Evolutionary conservation across 2,888 invertebrate species (phyloP), one percentile per base, ranked within the genome.

Genomic region (Physocephala rufipes): DNA sequence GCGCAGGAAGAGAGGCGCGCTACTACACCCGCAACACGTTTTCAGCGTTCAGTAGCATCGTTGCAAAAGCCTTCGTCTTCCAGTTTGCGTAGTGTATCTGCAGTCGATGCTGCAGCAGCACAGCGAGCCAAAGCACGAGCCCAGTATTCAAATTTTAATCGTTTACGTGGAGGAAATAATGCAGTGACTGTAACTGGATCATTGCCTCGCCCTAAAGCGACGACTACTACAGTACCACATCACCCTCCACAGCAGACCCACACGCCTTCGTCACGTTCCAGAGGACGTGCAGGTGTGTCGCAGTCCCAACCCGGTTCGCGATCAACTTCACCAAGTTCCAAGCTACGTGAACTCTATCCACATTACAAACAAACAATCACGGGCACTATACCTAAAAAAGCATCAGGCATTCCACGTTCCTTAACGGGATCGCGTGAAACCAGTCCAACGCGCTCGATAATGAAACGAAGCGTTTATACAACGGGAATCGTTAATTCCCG

Each of bases 251-350:
- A 90, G 84, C 89, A 70, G 9, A 81, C 82, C 79, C 79, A 89
- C 84, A 77, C 88, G 82, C 86, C 73, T 19, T 70, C 81, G 15
- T 78, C 81, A 2, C 76, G 81, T 2, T 62, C 77, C 5, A 91
- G 89, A 77, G 90, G 88, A 77, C 89, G 92, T 26, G 90, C 93
- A 2, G 93, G 95, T 19, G 92, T 95, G 15, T 96, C 96, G 2
- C 97, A 97, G 87, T 97, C 96, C 58, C 97, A 97, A 88, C 97
- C 98, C 9, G 94, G 95, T 63, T 97, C 97, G 78, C 89, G 98
- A 53, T 96, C 96, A 4, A 95, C 95, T 67, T 97, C 97, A 0
- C 97, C 98, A 0, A 95, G 96, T 71, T 95, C 96, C 0, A 91
- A 95, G 74, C 86, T 93, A 76, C 91, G 91, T 71, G 94, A 94